Evolutionary conservation across 2,797 vertebrate species (phyloP), one percentile per base, ranked within the genome.

Genomic region (Iguana delicatissima): DNA sequence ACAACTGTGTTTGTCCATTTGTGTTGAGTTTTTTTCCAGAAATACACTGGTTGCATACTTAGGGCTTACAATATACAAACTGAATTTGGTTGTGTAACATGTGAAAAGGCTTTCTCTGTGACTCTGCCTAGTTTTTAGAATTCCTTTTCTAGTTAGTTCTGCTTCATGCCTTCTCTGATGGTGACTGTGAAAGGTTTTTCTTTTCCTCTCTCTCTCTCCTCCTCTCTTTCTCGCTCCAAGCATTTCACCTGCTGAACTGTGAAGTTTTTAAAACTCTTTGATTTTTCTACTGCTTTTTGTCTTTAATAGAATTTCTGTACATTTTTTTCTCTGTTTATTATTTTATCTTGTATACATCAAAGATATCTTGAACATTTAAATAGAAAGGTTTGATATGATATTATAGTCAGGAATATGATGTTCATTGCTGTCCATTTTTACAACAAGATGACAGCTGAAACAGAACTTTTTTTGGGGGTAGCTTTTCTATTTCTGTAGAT

Each of bases 371-470:
- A 83, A 26, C 6, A 62, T 62, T 35, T 2, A 38, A 64, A 81
- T 35, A 59, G 3, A 35, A 81, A 81, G 3, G 2, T 29, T 59
- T 59, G 52, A n/a, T 57, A 35, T 24, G 55, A 81, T 59, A 13
- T 59, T 57, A 13, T 55, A 55, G 50, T 24, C 87, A 93, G 91
- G 83, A 77, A 62, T 52, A 9, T 88, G 52, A 73, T 91, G 91
- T 87, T 22, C 6, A 85, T 59, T 83, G n/a, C 80, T 88, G 88
- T 50, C 29, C 62, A n/a, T 0, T 76, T 86, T 55, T 80, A 89
- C 90, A 91, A 10, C 32, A 35, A 84, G 80, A 59, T 85, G 76
- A 73, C 85, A 92, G 35, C 85, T 93, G 85, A 92, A 88, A 88
- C 0, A 55, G 86, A 82, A 76, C 32, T 86, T 69, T 84, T 7